Evolutionary conservation across 2,797 vertebrate genomes (phyloP), one percentile per base, ranked within the genome.

Genomic region (Rachycentron canadum): DNA sequence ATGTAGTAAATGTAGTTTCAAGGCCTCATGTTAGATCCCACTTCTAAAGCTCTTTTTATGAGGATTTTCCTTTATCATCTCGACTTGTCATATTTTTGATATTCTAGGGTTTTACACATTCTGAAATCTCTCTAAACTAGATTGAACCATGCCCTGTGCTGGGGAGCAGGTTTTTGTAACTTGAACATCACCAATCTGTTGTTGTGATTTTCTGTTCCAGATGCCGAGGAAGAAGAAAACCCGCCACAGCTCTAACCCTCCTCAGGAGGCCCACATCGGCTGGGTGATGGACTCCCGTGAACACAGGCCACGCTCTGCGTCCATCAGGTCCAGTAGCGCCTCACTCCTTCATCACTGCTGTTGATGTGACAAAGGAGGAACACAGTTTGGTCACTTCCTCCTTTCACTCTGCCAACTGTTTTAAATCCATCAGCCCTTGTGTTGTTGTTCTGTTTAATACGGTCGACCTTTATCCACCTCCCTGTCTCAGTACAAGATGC

Each of bases 221-320:
- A 95, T 91, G 63, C 96, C 95, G 73, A 95, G 97, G 84, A 99
- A 98, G 90, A 97, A 95, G 89, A 98, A 98, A 93, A 98, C 97
- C 1, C 93, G 96, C 26, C 97, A 97, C 89, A 97, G 97, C 83
- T 96, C 95, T 13, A 97, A 97, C 89, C 97, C 97, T 32, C 96
- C 97, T 2, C 90, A 96, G 80, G 97, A 98, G 90, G 94, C 94
- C 62, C 97, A 98, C 25, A 96, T 98, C 71, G 98, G 97, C 83
- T 98, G 97, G 97, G 97, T 99, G 86, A 99, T 99, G 98, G 98
- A 99, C 92, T 97, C 96, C 45, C 95, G 95, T 49, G 97, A 98
- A 50, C 97, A 97, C 77, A 93, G 96, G 70, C 94, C 97, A 3
- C 95, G 96, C 86, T 93, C 96, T 4, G 90, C 96, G 2, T 97